Conservation (phyloP, 2,797 vertebrate species). For the Furcifer pardalis region DNA sequence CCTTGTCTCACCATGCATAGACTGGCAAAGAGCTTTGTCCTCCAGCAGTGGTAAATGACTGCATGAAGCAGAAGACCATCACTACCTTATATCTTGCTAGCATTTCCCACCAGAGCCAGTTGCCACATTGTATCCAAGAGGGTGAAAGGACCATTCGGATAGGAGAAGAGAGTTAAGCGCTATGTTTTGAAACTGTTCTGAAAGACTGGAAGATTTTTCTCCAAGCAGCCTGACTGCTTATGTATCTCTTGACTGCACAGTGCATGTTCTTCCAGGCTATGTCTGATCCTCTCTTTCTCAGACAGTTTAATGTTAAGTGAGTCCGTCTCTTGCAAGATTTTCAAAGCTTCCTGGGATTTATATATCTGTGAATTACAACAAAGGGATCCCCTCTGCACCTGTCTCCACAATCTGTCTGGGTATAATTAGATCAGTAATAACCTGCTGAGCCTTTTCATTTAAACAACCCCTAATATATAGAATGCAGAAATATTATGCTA, state of each 20-base stretch:
- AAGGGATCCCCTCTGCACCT: slow-evolving; percentile 30
- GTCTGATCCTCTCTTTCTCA: slow-evolving; percentile 56
- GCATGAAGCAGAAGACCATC: background rate
- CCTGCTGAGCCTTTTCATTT: slow-evolving; percentile 8
- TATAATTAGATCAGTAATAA: slow-evolving; percentile 21
- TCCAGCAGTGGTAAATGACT: background rate
- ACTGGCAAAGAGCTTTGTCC: background rate
- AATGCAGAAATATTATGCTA: slow-evolving; percentile 14
- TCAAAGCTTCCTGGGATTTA: slow-evolving; percentile 44
- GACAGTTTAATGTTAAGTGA: slow-evolving; percentile 39
- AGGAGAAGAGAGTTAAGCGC: background rate
- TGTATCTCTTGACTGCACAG: slow-evolving; percentile 54
- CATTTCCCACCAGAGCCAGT: background rate
- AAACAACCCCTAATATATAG: too few species aligned
- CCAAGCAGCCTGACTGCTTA: slow-evolving; percentile 54
- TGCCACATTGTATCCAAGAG: background rate
- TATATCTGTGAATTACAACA: slow-evolving; percentile 28
- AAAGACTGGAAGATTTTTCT: slow-evolving; percentile 53
- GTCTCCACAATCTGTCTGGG: background rate
- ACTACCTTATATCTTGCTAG: background rate
- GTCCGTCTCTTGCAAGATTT: slow-evolving; percentile 29
- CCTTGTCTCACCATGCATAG: too few species aligned
- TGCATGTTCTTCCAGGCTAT: slow-evolving; percentile 52
- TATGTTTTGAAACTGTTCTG: slow-evolving; percentile 59
- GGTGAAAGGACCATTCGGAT: background rate